Percentiles rank a stretch among this genome's conserved stretches.
These are phyloP conservation scores for Bradypodion ventrale DNA, from an alignment of 2,797 vertebrate species.

Conservation along the genomic window DNA sequence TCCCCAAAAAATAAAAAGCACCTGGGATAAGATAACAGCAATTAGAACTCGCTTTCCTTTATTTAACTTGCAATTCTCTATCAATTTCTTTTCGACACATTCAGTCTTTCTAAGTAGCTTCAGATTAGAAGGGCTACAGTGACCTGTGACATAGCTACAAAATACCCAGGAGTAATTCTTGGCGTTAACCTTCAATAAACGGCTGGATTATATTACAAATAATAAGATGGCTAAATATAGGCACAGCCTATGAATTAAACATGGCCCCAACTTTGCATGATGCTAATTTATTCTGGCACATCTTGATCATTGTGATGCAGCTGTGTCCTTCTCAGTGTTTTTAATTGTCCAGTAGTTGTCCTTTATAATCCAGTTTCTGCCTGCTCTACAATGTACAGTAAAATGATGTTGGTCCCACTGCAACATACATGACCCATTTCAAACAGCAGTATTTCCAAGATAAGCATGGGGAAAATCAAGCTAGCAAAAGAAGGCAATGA, in stretches of 20 bases:
- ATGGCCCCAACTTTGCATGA: constrained; percentile 67
- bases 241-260: constrained; percentile 70
- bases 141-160: constrained; percentile 50
- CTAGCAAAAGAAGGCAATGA: not conserved
- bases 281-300: constrained; percentile 69
- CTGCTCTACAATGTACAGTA: constrained; percentile 50
- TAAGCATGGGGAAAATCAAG: constrained; percentile 10
- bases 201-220: constrained; percentile 68
- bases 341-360: constrained; percentile 62
- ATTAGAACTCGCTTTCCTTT: constrained; percentile 41
- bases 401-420: not conserved
- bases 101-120: constrained; percentile 34
- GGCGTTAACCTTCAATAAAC: constrained; percentile 70
- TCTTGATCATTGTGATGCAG: constrained; percentile 58
- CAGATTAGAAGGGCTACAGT: constrained; percentile 54
- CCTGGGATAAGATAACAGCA: constrained; percentile 33
- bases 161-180: constrained; percentile 60
- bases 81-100: constrained; percentile 39
- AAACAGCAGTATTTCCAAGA: constrained; percentile 8
- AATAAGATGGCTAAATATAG: constrained; percentile 69
- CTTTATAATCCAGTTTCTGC: constrained; percentile 61
- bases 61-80: constrained; percentile 25
- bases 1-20: constrained; percentile 8
- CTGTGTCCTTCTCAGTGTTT: constrained; percentile 63
- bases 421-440: not conserved